phyloP scores from a whole-genome alignment of 1,140 invertebrate species.

The Sarcophaga bullata region DNA sequence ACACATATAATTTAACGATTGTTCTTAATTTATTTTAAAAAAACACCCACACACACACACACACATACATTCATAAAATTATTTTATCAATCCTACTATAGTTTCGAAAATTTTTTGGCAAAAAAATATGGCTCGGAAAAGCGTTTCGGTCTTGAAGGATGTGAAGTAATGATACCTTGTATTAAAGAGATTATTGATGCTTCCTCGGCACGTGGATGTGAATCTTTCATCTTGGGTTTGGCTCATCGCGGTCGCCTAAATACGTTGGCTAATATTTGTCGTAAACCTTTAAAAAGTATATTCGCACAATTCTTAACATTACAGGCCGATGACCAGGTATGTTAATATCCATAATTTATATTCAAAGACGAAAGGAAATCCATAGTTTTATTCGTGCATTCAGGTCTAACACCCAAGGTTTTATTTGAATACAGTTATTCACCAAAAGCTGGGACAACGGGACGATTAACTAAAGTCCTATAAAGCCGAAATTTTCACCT shows the following conservation, averaged over 20 bases:
- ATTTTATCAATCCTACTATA: slow-evolving; percentile 51
- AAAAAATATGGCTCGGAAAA: slow-evolving; percentile 92
- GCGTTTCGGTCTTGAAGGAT: slow-evolving; percentile 91
- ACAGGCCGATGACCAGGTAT: slow-evolving; percentile 75
- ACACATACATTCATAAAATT: neutral
- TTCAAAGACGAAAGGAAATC: too few relatives aligned
- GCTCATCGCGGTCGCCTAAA: slow-evolving; percentile 92
- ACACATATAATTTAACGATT: neutral
- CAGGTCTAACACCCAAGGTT: too few relatives aligned
- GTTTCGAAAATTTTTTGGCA: slow-evolving; percentile 87
- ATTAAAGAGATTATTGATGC: slow-evolving; percentile 90
- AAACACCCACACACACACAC: neutral
- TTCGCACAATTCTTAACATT: slow-evolving; percentile 87
- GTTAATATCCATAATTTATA: neutral
- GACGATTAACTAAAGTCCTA: too few relatives aligned
- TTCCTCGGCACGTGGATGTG: slow-evolving; percentile 79
- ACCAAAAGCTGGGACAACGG: too few relatives aligned
- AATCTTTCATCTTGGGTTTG: slow-evolving; percentile 90
- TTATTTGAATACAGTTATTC: too few relatives aligned
- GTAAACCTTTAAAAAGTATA: slow-evolving; percentile 86
- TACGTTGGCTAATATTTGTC: slow-evolving; percentile 89
- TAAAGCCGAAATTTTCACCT: too few relatives aligned
- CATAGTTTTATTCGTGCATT: too few relatives aligned
- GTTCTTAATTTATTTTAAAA: neutral
- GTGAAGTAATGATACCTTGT: slow-evolving; percentile 88